Base-by-base conservation (phyloP, 2,888 invertebrate genomes). In the Horisme vitalbata region DNA sequence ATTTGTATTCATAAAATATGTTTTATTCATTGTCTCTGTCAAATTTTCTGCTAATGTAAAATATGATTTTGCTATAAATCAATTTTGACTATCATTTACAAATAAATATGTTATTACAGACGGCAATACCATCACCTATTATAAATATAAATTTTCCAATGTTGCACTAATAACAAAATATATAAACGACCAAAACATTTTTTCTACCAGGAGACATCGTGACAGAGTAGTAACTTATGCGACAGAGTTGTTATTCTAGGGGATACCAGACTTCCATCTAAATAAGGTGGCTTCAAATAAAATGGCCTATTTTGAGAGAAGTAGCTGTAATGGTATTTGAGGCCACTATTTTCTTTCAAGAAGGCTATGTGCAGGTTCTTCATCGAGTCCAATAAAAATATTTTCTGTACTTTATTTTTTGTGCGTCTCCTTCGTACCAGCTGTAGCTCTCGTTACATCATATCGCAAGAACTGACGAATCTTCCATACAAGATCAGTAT, bases 201-300 rank as follows among this genome's bases (percentile, higher is more conserved):
- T 41, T 41, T 9, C 31, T 43, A 38, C 37, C 48, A 38, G 38
- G 38, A 48, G 43, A 48, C 48, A 38, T 43, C 38, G 43, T 48
- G 48, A 48, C 43, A 38, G 48, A 48, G 43, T 48, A 30, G 39
- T 41, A 46, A 34, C 13, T 13, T 44, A 32, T 20, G 44, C 38
- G 33, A 45, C 33, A 33, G 45, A 37, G 33, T 38, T 33, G 37
- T 37, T 30, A 20, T 33, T 37, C 31, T 37, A 37, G 2, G 10
- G 10, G 14, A 45, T 45, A 30, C 11, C 23, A 35, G 36, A 26
- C 13, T 35, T n/a, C n/a, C n/a, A n/a, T n/a, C n/a, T n/a, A n/a
- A n/a, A n/a, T n/a, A n/a, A n/a, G n/a, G n/a, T n/a, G n/a, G n/a
- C n/a, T n/a, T n/a, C n/a, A n/a, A n/a, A n/a, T n/a, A n/a, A n/a